Percentiles rank a stretch among this genome's conserved stretches.
phyloP scores from a whole-genome alignment of 2,113 vertebrate genomes.

The Gobius niger region DNA sequence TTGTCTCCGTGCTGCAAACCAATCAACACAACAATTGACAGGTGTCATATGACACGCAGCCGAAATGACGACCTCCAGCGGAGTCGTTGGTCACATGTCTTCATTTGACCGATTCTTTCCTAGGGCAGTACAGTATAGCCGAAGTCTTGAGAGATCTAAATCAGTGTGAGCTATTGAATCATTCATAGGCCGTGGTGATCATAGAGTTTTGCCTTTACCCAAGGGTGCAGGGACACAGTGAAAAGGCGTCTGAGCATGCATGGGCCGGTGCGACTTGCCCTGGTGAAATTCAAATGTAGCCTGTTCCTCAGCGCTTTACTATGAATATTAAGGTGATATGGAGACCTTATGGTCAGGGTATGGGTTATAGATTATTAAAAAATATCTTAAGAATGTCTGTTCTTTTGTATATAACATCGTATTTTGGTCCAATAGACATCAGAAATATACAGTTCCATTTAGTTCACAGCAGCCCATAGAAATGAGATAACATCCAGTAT shows the following conservation, averaged over 20 bases:
- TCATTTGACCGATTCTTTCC: slow-evolving; percentile 7
- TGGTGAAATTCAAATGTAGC: slow-evolving; percentile 17
- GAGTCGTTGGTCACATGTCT: too few species aligned
- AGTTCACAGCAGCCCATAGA: too few species aligned
- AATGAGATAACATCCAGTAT: too few species aligned
- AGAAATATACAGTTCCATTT: too few species aligned
- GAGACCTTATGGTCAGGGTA: neutral
- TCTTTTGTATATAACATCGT: too few species aligned
- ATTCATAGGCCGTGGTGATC: slow-evolving; percentile 49
- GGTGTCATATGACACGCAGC: too few species aligned
- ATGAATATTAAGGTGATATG: slow-evolving; percentile 27
- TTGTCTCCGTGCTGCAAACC: too few species aligned
- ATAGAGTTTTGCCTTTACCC: slow-evolving; percentile 30
- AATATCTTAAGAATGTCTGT: neutral
- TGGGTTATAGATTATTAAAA: neutral
- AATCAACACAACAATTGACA: too few species aligned
- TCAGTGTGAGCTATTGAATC: slow-evolving; percentile 54
- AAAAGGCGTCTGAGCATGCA: slow-evolving; percentile 22
- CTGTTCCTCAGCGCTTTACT: neutral
- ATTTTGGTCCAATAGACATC: too few species aligned
- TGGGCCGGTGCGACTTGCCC: slow-evolving; percentile 5
- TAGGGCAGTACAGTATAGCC: slow-evolving; percentile 24
- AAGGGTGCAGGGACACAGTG: slow-evolving; percentile 33
- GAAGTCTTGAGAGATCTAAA: slow-evolving; percentile 41
- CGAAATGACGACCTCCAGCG: too few species aligned